Evolutionary conservation across 2,797 vertebrate genomes (phyloP), one percentile per base, ranked within the genome.

Genomic region (Rhyacichthys aspro): DNA sequence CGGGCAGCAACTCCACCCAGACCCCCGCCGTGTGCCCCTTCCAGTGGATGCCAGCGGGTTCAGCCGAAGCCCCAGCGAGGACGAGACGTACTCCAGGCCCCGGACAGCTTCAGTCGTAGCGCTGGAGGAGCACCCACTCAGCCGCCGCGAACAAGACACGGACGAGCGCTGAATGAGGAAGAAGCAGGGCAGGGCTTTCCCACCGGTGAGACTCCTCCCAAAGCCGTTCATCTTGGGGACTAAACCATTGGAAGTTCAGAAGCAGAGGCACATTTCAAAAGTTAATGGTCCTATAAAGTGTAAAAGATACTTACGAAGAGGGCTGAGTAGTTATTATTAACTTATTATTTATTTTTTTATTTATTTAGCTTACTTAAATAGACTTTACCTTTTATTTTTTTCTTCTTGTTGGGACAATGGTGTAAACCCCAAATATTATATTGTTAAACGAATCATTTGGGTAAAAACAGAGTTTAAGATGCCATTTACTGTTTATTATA

Each of bases 131-230:
- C 59, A 75, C 66, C 59, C 6, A 15, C 15, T 9, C 48, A 53
- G 58, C 72, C 46, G 53, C 79, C 59, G 72, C 73, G 34, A 16
- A 48, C 45, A 10, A 7, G 17, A 37, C 19, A 34, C 69, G 11
- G 37, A 37, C 9, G 32, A 42, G 55, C 48, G 47, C 9, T 39
- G 65, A 82, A 86, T 69, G 62, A 81, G 85, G 84, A 86, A 84
- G 76, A 15, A 61, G 68, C 79, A 71, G 64, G 71, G 70, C 79
- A 71, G 63, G 70, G 72, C 81, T 80, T 67, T 79, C 72, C 81
- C 81, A 63, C 61, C 67, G 76, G 55, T 1, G 43, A 61, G 74
- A 75, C 90, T 88, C 90, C 90, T 82, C 90, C 89, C 85, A 70
- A 48, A 42, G 16, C 57, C 28, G 52, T 14, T 23, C 56, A 60